A percentile compares a stretch with the other conserved stretches of the same genome.
Evolutionary conservation across 1,140 invertebrate genomes (phyloP).

Genomic region (Leguminivora glycinivorella): DNA sequence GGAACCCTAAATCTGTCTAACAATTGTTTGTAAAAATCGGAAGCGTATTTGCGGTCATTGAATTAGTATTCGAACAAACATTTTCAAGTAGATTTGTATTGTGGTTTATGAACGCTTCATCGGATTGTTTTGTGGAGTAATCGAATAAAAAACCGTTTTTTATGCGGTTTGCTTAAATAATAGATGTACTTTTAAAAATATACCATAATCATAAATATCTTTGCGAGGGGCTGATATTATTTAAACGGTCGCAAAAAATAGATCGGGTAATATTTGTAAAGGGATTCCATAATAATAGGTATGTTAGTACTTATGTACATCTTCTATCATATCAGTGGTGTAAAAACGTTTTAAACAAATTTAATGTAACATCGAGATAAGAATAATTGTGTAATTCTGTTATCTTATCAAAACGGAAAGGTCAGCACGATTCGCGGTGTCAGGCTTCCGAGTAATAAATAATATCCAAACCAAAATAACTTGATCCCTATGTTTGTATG

Average conservation of each 20-base stretch:
- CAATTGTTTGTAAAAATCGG: slow-evolving; percentile 17
- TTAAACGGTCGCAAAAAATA: not conserved
- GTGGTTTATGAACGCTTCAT: slow-evolving; percentile 19
- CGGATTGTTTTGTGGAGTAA: slow-evolving; percentile 3
- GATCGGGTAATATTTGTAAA: not conserved
- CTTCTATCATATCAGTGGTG: too few species aligned
- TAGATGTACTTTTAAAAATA: not conserved
- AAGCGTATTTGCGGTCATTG: slow-evolving; percentile 17
- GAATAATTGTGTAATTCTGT: slow-evolving; percentile 43
- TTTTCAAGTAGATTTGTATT: slow-evolving; percentile 10
- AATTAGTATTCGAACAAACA: slow-evolving; percentile 17
- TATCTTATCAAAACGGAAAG: slow-evolving; percentile 61
- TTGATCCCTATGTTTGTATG: too few species aligned
- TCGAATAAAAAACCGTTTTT: not conserved
- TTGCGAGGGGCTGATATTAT: not conserved
- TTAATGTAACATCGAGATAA: slow-evolving; percentile 32
- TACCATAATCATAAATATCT: not conserved
- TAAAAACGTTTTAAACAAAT: not conserved
- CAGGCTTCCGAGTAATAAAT: slow-evolving; percentile 49
- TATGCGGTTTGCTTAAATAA: slow-evolving; percentile 10
- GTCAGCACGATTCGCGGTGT: slow-evolving; percentile 48
- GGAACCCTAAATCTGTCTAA: not conserved
- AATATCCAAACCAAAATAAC: not conserved
- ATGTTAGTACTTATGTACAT: too few species aligned
- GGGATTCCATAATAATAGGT: too few species aligned